phyloP scores from a whole-genome alignment of 2,797 vertebrate species.

The Salarias fasciatus region DNA sequence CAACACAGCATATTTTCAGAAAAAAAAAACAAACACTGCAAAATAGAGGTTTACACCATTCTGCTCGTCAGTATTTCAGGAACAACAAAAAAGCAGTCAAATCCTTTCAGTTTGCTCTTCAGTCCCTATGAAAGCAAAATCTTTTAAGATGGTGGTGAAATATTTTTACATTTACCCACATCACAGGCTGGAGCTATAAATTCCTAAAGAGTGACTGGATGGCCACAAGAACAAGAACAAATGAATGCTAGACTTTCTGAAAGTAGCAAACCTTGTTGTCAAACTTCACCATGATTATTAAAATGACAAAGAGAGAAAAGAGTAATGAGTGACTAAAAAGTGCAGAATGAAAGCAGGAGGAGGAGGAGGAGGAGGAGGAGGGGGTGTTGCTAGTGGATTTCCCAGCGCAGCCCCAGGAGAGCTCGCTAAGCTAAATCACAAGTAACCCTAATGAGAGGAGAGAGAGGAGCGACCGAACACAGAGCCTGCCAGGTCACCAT shows the following conservation, averaged over 20 bases:
- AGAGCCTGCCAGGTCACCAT: constrained; percentile 82
- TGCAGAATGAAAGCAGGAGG: constrained; percentile 51
- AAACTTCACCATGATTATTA: constrained; percentile 57
- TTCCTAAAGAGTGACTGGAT: constrained; percentile 18
- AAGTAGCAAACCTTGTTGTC: constrained; percentile 32
- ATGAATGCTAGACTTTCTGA: constrained; percentile 20
- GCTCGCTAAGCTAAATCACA: constrained; percentile 84
- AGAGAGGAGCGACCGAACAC: constrained; percentile 73
- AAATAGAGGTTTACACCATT: neutral
- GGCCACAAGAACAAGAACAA: constrained; percentile 10
- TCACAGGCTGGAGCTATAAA: constrained; percentile 27
- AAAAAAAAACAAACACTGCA: no score
- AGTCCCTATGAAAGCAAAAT: no score
- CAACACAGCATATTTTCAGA: no score
- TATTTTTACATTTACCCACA: constrained; percentile 31
- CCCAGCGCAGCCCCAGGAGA: constrained; percentile 63
- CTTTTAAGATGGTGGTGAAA: constrained; percentile 12
- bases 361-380: constrained; percentile 1
- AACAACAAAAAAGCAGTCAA: neutral
- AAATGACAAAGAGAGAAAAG: constrained; percentile 36
- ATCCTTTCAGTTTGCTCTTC: neutral
- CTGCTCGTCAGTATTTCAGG: neutral
- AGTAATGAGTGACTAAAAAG: constrained; percentile 47
- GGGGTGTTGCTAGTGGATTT: constrained; percentile 51
- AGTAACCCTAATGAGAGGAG: constrained; percentile 82